phyloP scores from a whole-genome alignment of 2,797 vertebrate genomes.

The Scarus forsteni region DNA sequence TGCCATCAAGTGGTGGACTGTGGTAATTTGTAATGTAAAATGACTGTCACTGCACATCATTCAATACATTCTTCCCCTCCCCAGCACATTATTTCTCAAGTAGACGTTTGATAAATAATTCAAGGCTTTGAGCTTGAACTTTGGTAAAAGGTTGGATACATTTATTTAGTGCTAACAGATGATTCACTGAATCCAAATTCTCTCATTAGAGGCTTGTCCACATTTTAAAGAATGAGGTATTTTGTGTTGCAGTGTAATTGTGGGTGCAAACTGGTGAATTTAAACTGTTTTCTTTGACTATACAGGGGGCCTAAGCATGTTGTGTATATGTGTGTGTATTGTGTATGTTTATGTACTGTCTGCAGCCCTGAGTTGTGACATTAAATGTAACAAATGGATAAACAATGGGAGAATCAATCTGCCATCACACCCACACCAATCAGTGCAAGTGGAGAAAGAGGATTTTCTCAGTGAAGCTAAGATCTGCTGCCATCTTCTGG shows the following conservation, averaged over 20 bases:
- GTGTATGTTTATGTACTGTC: too few species aligned
- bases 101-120: neutral
- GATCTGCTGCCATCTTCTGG: constrained; percentile 78
- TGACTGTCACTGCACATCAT: constrained; percentile 5
- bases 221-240: neutral
- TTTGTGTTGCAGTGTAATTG: neutral
- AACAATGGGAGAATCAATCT: neutral
- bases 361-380: neutral
- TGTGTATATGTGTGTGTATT: neutral
- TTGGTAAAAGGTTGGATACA: neutral
- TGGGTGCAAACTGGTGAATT: neutral
- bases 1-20: constrained; percentile 77
- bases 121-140: neutral
- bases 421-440: constrained; percentile 12
- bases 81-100: neutral
- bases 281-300: neutral
- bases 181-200: neutral
- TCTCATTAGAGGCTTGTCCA: too few species aligned
- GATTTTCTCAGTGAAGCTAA: constrained; percentile 18
- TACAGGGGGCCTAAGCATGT: neutral
- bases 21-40: constrained; percentile 6
- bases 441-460: neutral
- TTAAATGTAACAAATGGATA: neutral
- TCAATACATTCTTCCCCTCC: neutral
- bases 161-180: neutral